Evolutionary conservation across 37 sponge, comb jelly and placozoan genomes (phyloP), one percentile per base, ranked within the genome.

Genomic region (Agelas oroides): DNA sequence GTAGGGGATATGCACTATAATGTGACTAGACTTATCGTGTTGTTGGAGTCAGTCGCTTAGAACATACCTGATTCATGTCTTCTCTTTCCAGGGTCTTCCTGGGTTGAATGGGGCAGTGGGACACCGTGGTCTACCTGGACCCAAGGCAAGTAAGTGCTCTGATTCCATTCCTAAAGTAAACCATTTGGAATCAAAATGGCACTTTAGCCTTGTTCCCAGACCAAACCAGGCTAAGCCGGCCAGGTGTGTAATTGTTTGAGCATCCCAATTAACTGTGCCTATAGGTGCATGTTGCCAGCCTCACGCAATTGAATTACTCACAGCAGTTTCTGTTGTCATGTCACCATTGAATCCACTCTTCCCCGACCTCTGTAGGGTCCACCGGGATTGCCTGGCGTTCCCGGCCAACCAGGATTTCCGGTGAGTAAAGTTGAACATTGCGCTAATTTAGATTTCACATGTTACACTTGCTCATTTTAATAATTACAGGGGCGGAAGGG

Each of bases 101-200:
- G 86, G 86, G 2, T 33, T 36, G 18, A 30, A 87, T 53, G 88
- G 92, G 5, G 27, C 13, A 58, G 39, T 41, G 5, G 92, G 92
- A 23, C 70, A 58, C 23, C 53, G 53, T 56, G 92, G 92, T 24
- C 55, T 21, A 36, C 84, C 88, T 24, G 92, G 92, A 59, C 80
- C 78, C 83, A 87, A 87, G 92, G 92, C 87, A 86, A 91, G 87
- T 91, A 77, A 91, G 85, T 86, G 75, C 78, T 73, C 46, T 46
- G 46, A 46, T 46, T 46, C 46, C 46, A 46, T 8, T 46, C 46
- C 46, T 46, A 46, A 46, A 46, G 46, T 46, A 46, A 8, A 8
- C 46, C 46, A 46, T 8, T 46, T 46, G 46, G 46, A 46, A 46
- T 46, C 46, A 46, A 46, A 8, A 46, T 46, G 8, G 21, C 28